A percentile compares a stretch with the other conserved stretches of the same genome.
phyloP scores from a whole-genome alignment of 1,140 invertebrate species.

The Gryllus bimaculatus region DNA sequence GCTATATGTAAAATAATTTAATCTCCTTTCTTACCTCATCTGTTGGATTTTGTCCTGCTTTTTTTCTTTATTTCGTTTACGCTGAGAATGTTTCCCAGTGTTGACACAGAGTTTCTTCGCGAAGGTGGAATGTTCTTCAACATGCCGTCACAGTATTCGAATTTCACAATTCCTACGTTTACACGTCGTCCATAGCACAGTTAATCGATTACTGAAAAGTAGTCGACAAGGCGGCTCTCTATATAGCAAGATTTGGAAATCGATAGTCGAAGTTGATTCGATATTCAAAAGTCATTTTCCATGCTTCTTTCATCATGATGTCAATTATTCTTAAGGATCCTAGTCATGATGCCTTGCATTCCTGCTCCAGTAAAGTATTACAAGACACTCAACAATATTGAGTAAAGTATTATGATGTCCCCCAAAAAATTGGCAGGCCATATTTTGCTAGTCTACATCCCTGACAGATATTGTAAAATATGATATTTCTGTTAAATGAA shows the following conservation, averaged over 20 bases:
- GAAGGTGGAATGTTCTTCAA: conserved; percentile 16
- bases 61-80: conserved; percentile 72
- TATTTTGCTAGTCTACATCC: no score
- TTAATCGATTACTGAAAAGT: background rate
- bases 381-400: no score
- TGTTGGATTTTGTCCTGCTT: conserved; percentile 66
- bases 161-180: background rate
- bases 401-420: no score
- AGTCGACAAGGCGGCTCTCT: background rate
- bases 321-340: no score
- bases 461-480: no score
- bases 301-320: no score
- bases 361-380: no score
- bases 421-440: no score
- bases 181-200: background rate
- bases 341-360: no score
- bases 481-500: background rate
- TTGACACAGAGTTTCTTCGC: conserved; percentile 45
- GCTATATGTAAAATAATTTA: conserved; percentile 8
- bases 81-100: conserved; percentile 77
- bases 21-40: conserved; percentile 55
- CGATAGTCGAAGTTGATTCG: no score
- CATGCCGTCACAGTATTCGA: conserved; percentile 7
- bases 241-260: background rate
- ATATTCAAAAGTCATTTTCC: no score